phyloP scores from a whole-genome alignment of 92 coral and sea anemone species.

The Epizoanthus ramosus region DNA sequence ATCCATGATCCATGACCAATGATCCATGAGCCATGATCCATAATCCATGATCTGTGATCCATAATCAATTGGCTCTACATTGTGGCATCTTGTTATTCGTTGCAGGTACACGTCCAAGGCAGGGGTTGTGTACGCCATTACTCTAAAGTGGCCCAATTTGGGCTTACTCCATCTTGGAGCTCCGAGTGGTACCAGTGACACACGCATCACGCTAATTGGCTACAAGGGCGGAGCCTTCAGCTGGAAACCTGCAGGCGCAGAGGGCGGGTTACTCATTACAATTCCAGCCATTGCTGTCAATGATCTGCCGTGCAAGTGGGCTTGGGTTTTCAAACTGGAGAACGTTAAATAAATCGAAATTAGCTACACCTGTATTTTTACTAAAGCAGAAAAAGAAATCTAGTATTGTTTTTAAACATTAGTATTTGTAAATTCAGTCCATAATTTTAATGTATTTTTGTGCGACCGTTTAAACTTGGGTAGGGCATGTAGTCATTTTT shows the following conservation, averaged over 20 bases:
- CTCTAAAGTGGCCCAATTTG: conserved; percentile 54
- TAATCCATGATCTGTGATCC: no score
- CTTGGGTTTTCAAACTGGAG: conserved; percentile 60
- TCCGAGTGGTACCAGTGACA: conserved; percentile 24
- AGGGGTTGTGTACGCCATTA: conserved; percentile 54
- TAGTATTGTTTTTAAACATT: no score
- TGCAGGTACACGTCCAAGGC: conserved; percentile 63
- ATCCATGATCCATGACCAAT: no score
- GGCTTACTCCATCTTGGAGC: conserved; percentile 52
- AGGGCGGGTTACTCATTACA: conserved; percentile 35
- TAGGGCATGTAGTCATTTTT: no score
- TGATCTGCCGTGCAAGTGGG: conserved; percentile 55
- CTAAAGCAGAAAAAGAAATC: no score
- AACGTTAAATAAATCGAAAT: conserved; percentile 39
- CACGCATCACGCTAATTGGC: conserved; percentile 47
- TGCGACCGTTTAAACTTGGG: no score
- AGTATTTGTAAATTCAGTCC: no score
- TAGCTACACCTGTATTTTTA: no score
- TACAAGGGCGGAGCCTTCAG: conserved; percentile 31
- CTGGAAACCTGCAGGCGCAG: conserved; percentile 44
- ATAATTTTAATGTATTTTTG: no score
- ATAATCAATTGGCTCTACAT: not conserved
- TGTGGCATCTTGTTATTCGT: not conserved
- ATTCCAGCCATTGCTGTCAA: conserved; percentile 38
- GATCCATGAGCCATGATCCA: no score